These are phyloP conservation scores for Scaptomyza flava DNA, from an alignment of 2,888 invertebrate species.

Conservation along the genomic window DNA sequence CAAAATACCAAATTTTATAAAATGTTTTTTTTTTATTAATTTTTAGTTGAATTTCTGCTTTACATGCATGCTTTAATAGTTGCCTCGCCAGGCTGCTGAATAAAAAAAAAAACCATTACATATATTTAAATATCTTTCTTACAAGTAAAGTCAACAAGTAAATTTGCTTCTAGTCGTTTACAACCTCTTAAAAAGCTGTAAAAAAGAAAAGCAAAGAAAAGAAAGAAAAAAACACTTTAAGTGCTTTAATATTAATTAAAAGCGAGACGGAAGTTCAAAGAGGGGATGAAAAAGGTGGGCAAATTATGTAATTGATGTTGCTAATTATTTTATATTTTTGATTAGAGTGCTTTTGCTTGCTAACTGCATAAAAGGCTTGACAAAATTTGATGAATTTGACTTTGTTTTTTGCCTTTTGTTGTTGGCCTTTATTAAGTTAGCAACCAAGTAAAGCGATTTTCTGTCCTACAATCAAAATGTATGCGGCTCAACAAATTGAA, in stretches of 20 bases:
- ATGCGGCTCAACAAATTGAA: slow-evolving; percentile 42
- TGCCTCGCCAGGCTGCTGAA: background rate
- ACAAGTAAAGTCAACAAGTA: too few species aligned
- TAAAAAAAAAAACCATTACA: too few species aligned
- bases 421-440: slow-evolving; percentile 46
- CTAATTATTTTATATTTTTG: slow-evolving; percentile 2
- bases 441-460: slow-evolving; percentile 33
- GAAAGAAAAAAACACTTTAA: too few species aligned
- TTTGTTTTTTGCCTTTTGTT: slow-evolving; percentile 14
- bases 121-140: too few species aligned
- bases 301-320: slow-evolving; percentile 46
- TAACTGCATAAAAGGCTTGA: slow-evolving; percentile 65
- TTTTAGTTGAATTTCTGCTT: slow-evolving; percentile 5
- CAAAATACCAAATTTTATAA: slow-evolving; percentile 47
- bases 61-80: too few species aligned
- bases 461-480: slow-evolving; percentile 20
- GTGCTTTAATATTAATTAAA: slow-evolving; percentile 75
- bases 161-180: too few species aligned
- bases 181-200: background rate
- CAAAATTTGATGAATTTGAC: slow-evolving; percentile 44
- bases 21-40: slow-evolving; percentile 34
- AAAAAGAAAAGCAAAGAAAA: background rate
- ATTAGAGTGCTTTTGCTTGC: slow-evolving; percentile 11
- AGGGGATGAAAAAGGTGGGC: slow-evolving; percentile 22
- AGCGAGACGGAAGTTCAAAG: slow-evolving; percentile 1